These are phyloP conservation scores for Silurus glanis DNA, from an alignment of 2,113 vertebrate genomes.

Conservation along the genomic window DNA sequence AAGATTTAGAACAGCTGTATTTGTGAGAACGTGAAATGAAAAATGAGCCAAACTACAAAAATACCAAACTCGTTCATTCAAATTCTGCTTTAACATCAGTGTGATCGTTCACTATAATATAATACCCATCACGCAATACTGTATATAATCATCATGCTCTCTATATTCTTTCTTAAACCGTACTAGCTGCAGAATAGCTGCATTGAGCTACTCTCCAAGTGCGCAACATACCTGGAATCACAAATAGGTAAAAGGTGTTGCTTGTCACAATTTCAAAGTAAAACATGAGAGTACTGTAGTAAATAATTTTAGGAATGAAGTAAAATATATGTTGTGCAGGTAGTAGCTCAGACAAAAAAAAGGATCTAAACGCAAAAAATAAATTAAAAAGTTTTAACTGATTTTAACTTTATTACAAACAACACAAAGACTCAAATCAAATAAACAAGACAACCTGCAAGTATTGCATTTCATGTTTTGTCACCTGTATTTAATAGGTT, in stretches of 20 bases:
- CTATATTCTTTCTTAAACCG: background rate
- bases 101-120: background rate
- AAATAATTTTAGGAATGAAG: background rate
- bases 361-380: background rate
- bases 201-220: background rate
- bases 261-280: background rate
- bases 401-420: background rate
- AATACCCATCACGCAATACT: background rate
- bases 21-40: background rate
- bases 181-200: background rate
- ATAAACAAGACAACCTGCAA: background rate
- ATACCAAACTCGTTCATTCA: background rate
- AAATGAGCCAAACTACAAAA: background rate
- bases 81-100: background rate
- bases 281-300: background rate
- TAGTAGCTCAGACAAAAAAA: background rate
- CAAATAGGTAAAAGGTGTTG: background rate
- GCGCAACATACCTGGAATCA: background rate
- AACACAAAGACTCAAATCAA: background rate
- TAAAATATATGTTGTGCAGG: background rate
- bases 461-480: background rate
- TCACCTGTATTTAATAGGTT: background rate
- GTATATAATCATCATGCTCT: background rate
- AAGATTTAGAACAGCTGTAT: background rate
- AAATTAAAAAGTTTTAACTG: background rate